Percentiles rank a stretch among this genome's conserved stretches.
Conservation (phyloP, 2,797 vertebrate species). For the Lerista edwardsae region DNA sequence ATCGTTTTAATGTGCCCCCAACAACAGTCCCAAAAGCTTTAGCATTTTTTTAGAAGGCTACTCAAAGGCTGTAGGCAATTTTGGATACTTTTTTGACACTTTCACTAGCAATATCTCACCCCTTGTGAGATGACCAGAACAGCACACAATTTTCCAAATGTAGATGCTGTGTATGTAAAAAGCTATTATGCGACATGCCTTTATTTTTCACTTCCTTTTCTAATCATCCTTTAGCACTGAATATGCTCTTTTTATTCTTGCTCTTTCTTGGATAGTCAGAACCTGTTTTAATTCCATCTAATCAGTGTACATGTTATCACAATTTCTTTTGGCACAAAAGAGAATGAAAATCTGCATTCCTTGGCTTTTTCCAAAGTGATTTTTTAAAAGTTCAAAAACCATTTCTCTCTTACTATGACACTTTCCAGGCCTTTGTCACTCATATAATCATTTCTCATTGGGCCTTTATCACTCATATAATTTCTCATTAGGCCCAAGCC, state of each 20-base stretch:
- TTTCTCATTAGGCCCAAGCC: constrained; percentile 70
- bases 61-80: not conserved
- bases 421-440: constrained; percentile 59
- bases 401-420: constrained; percentile 42
- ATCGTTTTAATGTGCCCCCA: not conserved
- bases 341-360: constrained; percentile 38
- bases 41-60: not conserved
- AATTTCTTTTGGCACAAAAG: constrained; percentile 46
- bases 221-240: not conserved
- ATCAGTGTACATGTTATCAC: constrained; percentile 38
- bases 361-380: constrained; percentile 47
- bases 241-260: not conserved
- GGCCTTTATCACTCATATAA: constrained; percentile 58
- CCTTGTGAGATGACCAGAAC: too few species aligned
- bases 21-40: not conserved
- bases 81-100: not conserved
- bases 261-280: constrained; percentile 43
- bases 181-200: not conserved
- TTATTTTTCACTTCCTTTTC: not conserved
- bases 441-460: constrained; percentile 70
- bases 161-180: too few species aligned
- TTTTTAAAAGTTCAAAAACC: constrained; percentile 58
- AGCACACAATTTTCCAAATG: not conserved
- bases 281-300: not conserved
- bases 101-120: too few species aligned